Conservation (phyloP, 2,113 vertebrate species). For the Macrotus californicus region DNA sequence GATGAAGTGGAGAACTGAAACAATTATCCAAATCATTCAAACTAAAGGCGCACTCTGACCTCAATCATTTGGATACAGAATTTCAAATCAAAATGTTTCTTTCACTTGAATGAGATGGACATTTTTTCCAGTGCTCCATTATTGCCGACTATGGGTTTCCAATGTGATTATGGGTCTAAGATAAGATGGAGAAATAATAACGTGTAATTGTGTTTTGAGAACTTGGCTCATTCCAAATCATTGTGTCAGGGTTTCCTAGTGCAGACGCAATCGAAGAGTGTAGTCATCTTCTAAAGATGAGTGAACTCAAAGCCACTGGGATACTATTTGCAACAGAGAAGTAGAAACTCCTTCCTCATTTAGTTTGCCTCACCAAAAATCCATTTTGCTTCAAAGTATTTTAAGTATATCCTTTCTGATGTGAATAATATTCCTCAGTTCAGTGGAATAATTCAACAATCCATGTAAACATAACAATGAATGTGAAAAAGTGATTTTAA, state of each 20-base stretch:
- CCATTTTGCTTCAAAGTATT: neutral
- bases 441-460: neutral
- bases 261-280: slow-evolving; percentile 28
- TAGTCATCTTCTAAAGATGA: slow-evolving; percentile 40
- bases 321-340: slow-evolving; percentile 23
- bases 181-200: slow-evolving; percentile 62
- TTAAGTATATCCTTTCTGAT: slow-evolving; percentile 49
- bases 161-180: slow-evolving; percentile 61
- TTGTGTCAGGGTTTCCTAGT: slow-evolving; percentile 1
- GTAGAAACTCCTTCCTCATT: neutral
- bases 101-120: slow-evolving; percentile 45
- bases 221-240: slow-evolving; percentile 47
- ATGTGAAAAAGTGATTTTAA: neutral
- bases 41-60: slow-evolving; percentile 41
- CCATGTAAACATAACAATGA: neutral
- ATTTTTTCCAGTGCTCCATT: slow-evolving; percentile 53
- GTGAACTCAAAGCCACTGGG: slow-evolving; percentile 36
- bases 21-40: slow-evolving; percentile 61
- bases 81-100: slow-evolving; percentile 67
- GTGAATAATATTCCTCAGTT: neutral
- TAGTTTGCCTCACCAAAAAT: neutral
- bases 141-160: slow-evolving; percentile 50
- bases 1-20: slow-evolving; percentile 40
- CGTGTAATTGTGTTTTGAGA: slow-evolving; percentile 63
- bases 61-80: slow-evolving; percentile 55